Evolutionary conservation across 37 sponge, comb jelly and placozoan genomes (phyloP), one percentile per base, ranked within the genome.

Genomic region (Mnemiopsis leidyi): DNA sequence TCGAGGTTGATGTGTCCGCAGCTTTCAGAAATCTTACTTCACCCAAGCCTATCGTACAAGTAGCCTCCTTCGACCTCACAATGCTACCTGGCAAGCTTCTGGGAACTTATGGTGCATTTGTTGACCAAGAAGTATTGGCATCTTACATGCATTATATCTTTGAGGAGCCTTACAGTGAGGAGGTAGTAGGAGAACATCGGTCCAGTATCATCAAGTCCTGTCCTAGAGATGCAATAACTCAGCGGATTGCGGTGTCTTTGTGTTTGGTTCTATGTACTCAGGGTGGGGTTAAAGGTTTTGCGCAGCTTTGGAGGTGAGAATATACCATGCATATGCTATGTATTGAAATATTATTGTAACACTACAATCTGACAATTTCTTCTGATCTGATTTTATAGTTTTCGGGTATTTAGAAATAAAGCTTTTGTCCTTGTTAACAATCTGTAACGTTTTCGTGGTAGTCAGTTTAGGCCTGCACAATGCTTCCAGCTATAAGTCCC

Each of bases 231-330:
- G 13, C 38, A 20, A 40, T 85, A 25, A 85, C 90, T 39, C 26
- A 85, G 0, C n/a, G 90, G 20, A 39, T 85, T 23, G 26, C 48
- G n/a, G 90, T 85, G 35, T 38, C 90, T 0, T 33, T 85, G 32
- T 38, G 25, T 40, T 40, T 85, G 61, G 61, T 85, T 2, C 90
- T 85, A 13, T 40, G 61, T 37, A 85, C 33, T n/a, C 40, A 38
- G 23, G 61, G 90, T 18, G 61, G 90, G 1, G n/a, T 40, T 28
- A 85, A 40, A 38, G 90, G 61, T 13, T 85, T 85, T 25, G 40
- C n/a, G 2, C 61, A 85, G 36, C 90, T 85, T 29, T 85, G 90
- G 90, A 85, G 90, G 90, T 85, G 20, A 33, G 82, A 9, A 31
- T n/a, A n/a, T n/a, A n/a, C n/a, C n/a, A n/a, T n/a, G n/a, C n/a